Conservation (phyloP, 2,113 vertebrate species). For the Chloebia gouldiae region DNA sequence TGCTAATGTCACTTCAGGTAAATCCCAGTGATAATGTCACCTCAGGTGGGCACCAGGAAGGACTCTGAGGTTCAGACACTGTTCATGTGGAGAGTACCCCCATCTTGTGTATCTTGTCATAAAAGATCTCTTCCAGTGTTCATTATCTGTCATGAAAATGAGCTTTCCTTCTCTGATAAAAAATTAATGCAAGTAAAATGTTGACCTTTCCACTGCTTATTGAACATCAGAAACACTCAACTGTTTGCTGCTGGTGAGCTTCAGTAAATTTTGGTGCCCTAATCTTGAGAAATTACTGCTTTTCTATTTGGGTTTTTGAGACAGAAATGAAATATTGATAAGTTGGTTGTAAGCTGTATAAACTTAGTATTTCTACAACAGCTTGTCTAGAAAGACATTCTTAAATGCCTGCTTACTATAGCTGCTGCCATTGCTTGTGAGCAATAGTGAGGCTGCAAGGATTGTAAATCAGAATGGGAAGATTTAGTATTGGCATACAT, state of each 20-base stretch:
- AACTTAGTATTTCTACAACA: not conserved
- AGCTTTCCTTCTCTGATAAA: conserved; percentile 40
- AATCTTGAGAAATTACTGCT: conserved; percentile 27
- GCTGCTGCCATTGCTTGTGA: not conserved
- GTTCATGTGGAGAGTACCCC: not conserved
- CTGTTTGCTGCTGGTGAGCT: conserved; percentile 2
- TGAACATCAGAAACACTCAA: not conserved
- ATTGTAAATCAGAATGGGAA: conserved; percentile 50
- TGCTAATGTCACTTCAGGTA: not conserved
- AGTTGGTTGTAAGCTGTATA: not conserved
- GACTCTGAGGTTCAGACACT: not conserved
- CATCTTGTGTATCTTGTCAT: not conserved
- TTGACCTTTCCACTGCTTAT: conserved; percentile 28
- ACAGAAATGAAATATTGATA: conserved; percentile 10
- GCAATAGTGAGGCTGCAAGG: not conserved
- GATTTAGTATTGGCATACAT: conserved; percentile 21
- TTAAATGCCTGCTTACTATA: not conserved
- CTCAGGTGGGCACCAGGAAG: not conserved
- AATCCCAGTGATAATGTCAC: not conserved
- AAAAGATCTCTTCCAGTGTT: not conserved
- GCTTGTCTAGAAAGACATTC: not conserved
- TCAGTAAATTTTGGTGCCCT: not conserved
- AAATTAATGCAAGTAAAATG: conserved; percentile 11
- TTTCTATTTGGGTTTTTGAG: conserved; percentile 7
- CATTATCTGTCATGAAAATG: conserved; percentile 21